A percentile compares a stretch with the other conserved stretches of the same genome.
phyloP scores from a whole-genome alignment of 2,797 vertebrate genomes.

The Aulostomus chinensis region DNA sequence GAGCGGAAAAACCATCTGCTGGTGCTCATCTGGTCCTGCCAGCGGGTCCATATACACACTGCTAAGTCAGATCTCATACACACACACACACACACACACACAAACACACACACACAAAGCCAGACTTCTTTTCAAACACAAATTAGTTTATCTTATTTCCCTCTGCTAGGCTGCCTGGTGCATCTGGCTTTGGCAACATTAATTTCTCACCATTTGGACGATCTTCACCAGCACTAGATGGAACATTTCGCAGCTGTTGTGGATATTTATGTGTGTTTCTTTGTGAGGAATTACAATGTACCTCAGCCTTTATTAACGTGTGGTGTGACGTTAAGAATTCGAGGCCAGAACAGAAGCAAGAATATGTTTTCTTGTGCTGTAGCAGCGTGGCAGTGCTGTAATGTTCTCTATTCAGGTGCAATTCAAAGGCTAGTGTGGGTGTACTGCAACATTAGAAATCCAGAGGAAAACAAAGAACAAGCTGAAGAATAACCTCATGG shows the following conservation, averaged over 20 bases:
- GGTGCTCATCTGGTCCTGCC: slow-evolving; percentile 62
- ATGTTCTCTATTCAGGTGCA: slow-evolving; percentile 53
- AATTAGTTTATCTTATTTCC: slow-evolving; percentile 43
- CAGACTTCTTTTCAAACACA: slow-evolving; percentile 46
- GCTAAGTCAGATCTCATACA: slow-evolving; percentile 43
- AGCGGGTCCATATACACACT: slow-evolving; percentile 53
- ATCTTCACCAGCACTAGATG: not conserved
- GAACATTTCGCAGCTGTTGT: not conserved
- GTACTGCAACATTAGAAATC: slow-evolving; percentile 39
- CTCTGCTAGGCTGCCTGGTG: slow-evolving; percentile 10
- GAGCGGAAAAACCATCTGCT: slow-evolving; percentile 65
- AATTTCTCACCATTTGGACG: not conserved
- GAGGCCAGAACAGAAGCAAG: slow-evolving; percentile 29
- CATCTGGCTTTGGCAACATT: slow-evolving; percentile 15
- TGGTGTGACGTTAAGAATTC: slow-evolving; percentile 5
- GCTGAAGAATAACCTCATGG: too few relatives aligned
- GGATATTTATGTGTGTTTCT: not conserved
- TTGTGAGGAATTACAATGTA: too few relatives aligned
- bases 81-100: not conserved
- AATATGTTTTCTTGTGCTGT: slow-evolving; percentile 22
- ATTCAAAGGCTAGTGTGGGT: too few relatives aligned
- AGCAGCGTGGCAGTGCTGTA: slow-evolving; percentile 43
- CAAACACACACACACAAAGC: slow-evolving; percentile 1
- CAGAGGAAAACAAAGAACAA: too few relatives aligned
- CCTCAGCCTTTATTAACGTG: too few relatives aligned